phyloP scores from a whole-genome alignment of 2,113 vertebrate genomes.

The Camelus bactrianus region DNA sequence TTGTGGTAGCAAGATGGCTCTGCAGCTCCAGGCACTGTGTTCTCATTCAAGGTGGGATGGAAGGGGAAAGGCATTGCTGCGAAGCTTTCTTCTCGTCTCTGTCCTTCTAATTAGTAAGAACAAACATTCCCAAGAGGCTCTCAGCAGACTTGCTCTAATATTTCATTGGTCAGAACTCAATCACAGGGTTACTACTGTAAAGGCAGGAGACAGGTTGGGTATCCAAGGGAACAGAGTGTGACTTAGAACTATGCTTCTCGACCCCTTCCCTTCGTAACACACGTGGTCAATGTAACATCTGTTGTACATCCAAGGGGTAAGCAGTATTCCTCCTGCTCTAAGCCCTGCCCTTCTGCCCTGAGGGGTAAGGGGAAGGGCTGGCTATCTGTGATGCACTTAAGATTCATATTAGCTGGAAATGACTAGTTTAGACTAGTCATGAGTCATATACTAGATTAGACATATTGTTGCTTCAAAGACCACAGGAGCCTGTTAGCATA shows the following conservation, averaged over 20 bases:
- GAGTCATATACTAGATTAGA: not conserved
- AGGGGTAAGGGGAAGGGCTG: not conserved
- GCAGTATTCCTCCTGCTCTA: not conserved
- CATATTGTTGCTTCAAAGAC: not conserved
- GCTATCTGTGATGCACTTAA: not conserved
- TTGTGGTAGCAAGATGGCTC: not conserved
- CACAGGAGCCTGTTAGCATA: not conserved
- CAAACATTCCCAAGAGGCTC: not conserved
- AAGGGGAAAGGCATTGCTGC: not conserved
- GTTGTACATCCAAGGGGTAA: not conserved
- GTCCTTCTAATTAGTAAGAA: not conserved
- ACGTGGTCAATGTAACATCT: not conserved
- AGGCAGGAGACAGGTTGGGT: not conserved
- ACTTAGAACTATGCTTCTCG: not conserved
- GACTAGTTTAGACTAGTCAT: not conserved
- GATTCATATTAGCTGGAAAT: not conserved
- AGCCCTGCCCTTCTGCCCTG: not conserved
- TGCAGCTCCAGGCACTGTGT: not conserved
- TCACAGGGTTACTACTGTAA: not conserved
- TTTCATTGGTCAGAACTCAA: not conserved
- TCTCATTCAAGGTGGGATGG: not conserved
- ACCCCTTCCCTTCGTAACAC: not conserved
- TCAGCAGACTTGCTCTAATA: not conserved
- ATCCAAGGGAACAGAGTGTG: not conserved
- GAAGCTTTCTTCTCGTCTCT: not conserved